Evolutionary conservation across 2,888 invertebrate genomes (phyloP).

Genomic region (Spisula subtruncata): DNA sequence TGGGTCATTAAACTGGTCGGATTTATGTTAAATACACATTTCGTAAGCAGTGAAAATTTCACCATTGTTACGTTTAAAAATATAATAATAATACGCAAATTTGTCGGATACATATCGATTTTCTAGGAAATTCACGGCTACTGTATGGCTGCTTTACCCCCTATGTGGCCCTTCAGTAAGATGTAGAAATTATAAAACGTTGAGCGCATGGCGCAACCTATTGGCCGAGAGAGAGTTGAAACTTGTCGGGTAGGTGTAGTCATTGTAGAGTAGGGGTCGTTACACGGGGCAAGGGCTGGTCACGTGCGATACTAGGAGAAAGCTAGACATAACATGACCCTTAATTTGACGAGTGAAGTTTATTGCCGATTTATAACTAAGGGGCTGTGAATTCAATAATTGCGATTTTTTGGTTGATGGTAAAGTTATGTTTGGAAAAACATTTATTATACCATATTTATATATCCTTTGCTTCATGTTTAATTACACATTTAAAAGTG

Average conservation of each 20-base stretch:
- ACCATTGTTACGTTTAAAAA: background rate
- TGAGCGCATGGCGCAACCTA: slow-evolving; percentile 43
- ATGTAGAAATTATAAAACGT: slow-evolving; percentile 27
- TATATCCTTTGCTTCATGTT: too few relatives aligned
- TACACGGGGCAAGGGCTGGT: background rate
- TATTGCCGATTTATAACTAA: too few relatives aligned
- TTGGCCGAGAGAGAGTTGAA: slow-evolving; percentile 36
- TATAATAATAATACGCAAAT: background rate
- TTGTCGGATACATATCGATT: background rate
- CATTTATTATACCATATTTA: too few relatives aligned
- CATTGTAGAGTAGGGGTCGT: slow-evolving; percentile 45
- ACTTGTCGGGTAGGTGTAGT: slow-evolving; percentile 40
- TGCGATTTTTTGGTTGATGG: too few relatives aligned
- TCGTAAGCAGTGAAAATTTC: background rate
- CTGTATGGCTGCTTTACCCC: background rate
- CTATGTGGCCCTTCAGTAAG: background rate
- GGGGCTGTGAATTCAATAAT: too few relatives aligned
- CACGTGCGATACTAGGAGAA: background rate
- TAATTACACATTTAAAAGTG: too few relatives aligned
- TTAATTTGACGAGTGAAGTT: slow-evolving; percentile 4
- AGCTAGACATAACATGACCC: background rate
- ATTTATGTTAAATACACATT: background rate
- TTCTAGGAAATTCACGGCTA: background rate
- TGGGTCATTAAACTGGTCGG: background rate
- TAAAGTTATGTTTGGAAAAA: too few relatives aligned